Conservation (phyloP, 2,888 invertebrate genomes). For the Idaea straminata region DNA sequence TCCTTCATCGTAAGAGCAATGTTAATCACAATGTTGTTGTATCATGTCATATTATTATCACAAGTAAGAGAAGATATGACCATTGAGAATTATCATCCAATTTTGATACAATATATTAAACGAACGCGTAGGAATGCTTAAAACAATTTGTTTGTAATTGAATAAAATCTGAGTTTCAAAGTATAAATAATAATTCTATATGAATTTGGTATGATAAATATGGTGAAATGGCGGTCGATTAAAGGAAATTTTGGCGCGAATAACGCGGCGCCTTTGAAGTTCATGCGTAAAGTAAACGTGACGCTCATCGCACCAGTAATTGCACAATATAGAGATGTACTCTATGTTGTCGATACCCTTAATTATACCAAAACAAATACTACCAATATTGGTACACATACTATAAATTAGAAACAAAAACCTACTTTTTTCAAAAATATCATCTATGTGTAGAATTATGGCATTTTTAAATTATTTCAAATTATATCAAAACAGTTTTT, state of each 20-base stretch:
- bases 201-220: conserved; percentile 26
- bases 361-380: no score
- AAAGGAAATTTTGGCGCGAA: conserved; percentile 58
- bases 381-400: no score
- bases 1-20: no score
- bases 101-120: not conserved
- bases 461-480: no score
- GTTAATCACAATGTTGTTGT: no score
- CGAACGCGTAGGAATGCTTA: not conserved
- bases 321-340: conserved; percentile 43
- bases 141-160: conserved; percentile 13
- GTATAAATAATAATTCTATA: conserved; percentile 28
- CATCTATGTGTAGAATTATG: no score
- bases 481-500: no score
- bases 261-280: conserved; percentile 60
- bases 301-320: conserved; percentile 55
- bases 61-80: no score
- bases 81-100: no score
- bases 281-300: conserved; percentile 66
- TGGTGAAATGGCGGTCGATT: conserved; percentile 42
- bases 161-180: conserved; percentile 19
- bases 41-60: no score
- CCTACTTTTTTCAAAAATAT: no score
- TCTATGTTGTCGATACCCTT: conserved; percentile 21
- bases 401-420: no score